These are phyloP conservation scores for Acinonyx jubatus DNA, from an alignment of 2,113 vertebrate species.

Conservation along the genomic window DNA sequence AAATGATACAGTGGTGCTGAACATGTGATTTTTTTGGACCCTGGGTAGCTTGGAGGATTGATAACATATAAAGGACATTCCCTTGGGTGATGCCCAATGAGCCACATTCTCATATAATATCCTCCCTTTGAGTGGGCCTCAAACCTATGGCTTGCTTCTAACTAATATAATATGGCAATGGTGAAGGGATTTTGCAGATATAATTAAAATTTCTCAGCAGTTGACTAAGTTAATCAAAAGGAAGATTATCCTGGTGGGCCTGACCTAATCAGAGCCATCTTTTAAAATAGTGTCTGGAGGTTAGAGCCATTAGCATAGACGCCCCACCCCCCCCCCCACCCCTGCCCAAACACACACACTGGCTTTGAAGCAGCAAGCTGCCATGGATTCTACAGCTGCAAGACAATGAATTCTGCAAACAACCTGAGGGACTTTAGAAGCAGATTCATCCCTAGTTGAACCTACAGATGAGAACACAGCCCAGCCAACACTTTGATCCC, in stretches of 20 bases:
- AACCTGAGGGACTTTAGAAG: neutral
- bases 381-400: neutral
- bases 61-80: neutral
- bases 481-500: neutral
- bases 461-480: constrained; percentile 32
- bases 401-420: constrained; percentile 35
- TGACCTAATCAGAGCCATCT: neutral
- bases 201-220: constrained; percentile 50
- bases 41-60: neutral
- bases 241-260: neutral
- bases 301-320: constrained; percentile 2
- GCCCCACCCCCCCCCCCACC: neutral
- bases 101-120: neutral
- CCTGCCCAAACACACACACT: too few relatives aligned
- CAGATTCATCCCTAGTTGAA: neutral
- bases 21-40: neutral
- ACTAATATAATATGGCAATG: neutral
- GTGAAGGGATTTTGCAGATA: constrained; percentile 2
- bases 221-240: constrained; percentile 18
- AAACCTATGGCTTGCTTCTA: neutral
- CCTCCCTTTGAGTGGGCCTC: neutral
- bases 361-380: neutral
- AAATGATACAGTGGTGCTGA: neutral
- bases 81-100: neutral
- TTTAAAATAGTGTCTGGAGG: constrained; percentile 23